These are phyloP conservation scores for Noctua janthe DNA, from an alignment of 2,888 invertebrate species.

Conservation along the genomic window DNA sequence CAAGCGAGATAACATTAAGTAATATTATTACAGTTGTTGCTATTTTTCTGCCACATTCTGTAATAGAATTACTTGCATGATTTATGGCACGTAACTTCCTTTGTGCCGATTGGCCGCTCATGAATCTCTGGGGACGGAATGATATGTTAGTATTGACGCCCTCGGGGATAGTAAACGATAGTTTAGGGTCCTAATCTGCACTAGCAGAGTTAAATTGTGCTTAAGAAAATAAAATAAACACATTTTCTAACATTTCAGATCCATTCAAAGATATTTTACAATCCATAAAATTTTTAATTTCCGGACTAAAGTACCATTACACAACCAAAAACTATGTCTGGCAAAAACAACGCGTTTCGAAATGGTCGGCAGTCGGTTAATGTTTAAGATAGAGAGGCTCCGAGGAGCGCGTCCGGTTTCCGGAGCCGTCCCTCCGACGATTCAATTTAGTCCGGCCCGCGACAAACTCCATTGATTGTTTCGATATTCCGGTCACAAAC, in stretches of 20 bases:
- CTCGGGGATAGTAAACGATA: slow-evolving; percentile 41
- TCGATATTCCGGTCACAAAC: slow-evolving; percentile 88
- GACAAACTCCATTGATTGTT: slow-evolving; percentile 89
- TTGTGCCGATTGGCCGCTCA: slow-evolving; percentile 50
- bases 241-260: background rate
- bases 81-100: slow-evolving; percentile 49
- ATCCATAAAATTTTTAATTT: slow-evolving; percentile 48
- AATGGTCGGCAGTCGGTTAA: slow-evolving; percentile 72
- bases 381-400: slow-evolving; percentile 79
- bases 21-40: slow-evolving; percentile 56
- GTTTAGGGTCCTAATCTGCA: slow-evolving; percentile 20
- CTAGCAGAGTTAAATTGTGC: background rate
- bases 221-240: background rate
- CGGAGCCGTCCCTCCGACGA: slow-evolving; percentile 79
- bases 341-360: slow-evolving; percentile 52
- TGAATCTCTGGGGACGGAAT: slow-evolving; percentile 43
- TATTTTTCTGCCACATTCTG: slow-evolving; percentile 55
- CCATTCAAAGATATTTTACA: slow-evolving; percentile 28
- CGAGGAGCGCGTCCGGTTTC: slow-evolving; percentile 85
- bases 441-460: slow-evolving; percentile 86
- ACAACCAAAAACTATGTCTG: slow-evolving; percentile 58
- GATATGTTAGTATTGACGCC: slow-evolving; percentile 50
- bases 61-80: slow-evolving; percentile 56
- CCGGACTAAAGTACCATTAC: slow-evolving; percentile 46
- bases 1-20: slow-evolving; percentile 58